A percentile compares a stretch with the other conserved stretches of the same genome.
Conservation (phyloP, 2,888 invertebrate genomes). For the Yponomeuta cagnagella region DNA sequence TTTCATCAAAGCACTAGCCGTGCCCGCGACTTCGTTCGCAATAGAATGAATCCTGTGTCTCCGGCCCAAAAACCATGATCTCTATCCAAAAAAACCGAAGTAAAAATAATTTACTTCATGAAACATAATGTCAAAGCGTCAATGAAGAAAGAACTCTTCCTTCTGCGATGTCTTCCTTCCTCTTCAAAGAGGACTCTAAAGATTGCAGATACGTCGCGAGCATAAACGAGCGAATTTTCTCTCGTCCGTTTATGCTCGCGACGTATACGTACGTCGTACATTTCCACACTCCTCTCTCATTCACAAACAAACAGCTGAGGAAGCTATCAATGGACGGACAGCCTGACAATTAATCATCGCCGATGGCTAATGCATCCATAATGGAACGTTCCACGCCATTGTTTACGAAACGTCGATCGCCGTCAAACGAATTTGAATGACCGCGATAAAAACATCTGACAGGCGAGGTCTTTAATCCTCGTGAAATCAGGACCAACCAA, state of each 20-base stretch:
- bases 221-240: too few relatives aligned
- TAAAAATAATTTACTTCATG: too few relatives aligned
- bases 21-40: too few relatives aligned
- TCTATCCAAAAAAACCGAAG: too few relatives aligned
- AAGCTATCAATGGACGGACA: conserved; percentile 38
- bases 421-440: conserved; percentile 14
- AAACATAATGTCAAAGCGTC: too few relatives aligned
- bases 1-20: background rate
- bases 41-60: too few relatives aligned
- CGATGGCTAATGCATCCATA: conserved; percentile 52
- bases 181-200: too few relatives aligned
- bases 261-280: conserved; percentile 24
- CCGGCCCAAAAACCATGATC: too few relatives aligned
- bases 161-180: too few relatives aligned
- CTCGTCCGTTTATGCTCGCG: conserved; percentile 19
- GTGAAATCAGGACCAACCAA: background rate
- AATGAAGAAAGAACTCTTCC: too few relatives aligned
- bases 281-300: conserved; percentile 35
- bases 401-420: conserved; percentile 49
- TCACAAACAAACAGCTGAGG: conserved; percentile 32
- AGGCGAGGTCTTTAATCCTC: background rate
- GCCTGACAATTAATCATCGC: conserved; percentile 44
- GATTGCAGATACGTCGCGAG: too few relatives aligned
- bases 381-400: conserved; percentile 26
- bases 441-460: conserved; percentile 18